Evolutionary conservation across 2,113 vertebrate genomes (phyloP).

Genomic region (Prochilodus magdalenae): DNA sequence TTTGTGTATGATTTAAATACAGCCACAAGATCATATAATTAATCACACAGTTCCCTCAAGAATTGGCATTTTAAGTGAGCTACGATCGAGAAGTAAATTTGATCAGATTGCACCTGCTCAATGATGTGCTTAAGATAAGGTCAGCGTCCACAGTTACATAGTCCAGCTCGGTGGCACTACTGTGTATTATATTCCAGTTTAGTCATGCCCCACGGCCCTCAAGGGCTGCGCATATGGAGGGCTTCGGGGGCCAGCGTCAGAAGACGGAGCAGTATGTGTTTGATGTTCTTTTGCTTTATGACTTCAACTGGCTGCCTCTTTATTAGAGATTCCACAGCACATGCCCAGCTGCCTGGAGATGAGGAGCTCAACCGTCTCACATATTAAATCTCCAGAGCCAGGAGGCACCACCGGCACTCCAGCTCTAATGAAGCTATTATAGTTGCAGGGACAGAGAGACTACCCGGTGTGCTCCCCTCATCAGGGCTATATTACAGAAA

Average conservation of each 20-base stretch:
- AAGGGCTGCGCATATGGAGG: neutral
- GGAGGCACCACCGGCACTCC: conserved; percentile 56
- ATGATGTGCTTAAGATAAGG: too few relatives aligned
- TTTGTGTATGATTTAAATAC: too few relatives aligned
- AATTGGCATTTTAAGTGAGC: too few relatives aligned
- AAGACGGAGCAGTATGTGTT: conserved; percentile 44
- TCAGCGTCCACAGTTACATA: neutral
- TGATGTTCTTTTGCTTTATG: conserved; percentile 64
- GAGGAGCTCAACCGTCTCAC: conserved; percentile 55
- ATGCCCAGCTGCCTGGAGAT: conserved; percentile 64
- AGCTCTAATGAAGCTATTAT: conserved; percentile 68
- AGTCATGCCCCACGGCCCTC: neutral
- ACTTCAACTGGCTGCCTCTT: conserved; percentile 53
- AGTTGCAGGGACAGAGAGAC: conserved; percentile 52
- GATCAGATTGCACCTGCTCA: too few relatives aligned
- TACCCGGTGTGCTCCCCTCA: conserved; percentile 30
- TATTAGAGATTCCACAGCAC: conserved; percentile 73
- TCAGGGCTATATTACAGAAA: conserved; percentile 11
- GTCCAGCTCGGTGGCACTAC: neutral
- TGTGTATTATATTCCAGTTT: neutral
- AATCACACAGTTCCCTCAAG: too few relatives aligned
- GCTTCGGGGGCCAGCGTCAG: neutral
- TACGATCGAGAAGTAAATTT: too few relatives aligned
- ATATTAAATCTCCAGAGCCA: conserved; percentile 71
- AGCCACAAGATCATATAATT: too few relatives aligned